A percentile compares a stretch with the other conserved stretches of the same genome.
Evolutionary conservation across 1,140 invertebrate species (phyloP).

Genomic region (Carcinoscorpius rotundicauda): DNA sequence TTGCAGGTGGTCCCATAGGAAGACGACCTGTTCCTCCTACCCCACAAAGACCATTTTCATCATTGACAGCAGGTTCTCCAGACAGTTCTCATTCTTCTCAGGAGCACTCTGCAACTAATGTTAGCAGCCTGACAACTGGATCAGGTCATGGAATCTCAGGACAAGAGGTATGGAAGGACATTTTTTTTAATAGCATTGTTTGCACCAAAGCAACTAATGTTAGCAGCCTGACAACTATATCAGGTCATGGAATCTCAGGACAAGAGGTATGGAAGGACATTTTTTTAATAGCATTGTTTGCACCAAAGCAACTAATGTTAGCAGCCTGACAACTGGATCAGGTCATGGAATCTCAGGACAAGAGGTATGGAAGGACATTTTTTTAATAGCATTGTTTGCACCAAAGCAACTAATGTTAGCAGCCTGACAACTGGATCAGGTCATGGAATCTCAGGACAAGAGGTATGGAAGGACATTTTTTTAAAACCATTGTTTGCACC

Average conservation of each 20-base stretch:
- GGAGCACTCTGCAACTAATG: slow-evolving; percentile 18
- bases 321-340: slow-evolving; percentile 11
- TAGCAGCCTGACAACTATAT: slow-evolving; percentile 7
- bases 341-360: slow-evolving; percentile 14
- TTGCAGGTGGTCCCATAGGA: background rate
- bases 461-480: slow-evolving; percentile 4
- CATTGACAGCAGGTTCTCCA: slow-evolving; percentile 14
- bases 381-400: no score
- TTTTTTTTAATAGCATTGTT: no score
- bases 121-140: slow-evolving; percentile 10
- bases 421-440: slow-evolving; percentile 12
- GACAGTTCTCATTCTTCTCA: slow-evolving; percentile 19
- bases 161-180: slow-evolving; percentile 10
- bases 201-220: background rate
- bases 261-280: slow-evolving; percentile 10
- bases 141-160: slow-evolving; percentile 12
- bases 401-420: slow-evolving; percentile 10
- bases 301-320: slow-evolving; percentile 9
- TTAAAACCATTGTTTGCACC: no score
- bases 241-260: slow-evolving; percentile 11
- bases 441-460: slow-evolving; percentile 13
- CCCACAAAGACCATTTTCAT: background rate
- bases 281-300: no score
- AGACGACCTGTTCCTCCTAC: background rate
- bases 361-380: slow-evolving; percentile 6